phyloP scores from a whole-genome alignment of 1,140 invertebrate species.

The Aphaenogaster ashmeadi region DNA sequence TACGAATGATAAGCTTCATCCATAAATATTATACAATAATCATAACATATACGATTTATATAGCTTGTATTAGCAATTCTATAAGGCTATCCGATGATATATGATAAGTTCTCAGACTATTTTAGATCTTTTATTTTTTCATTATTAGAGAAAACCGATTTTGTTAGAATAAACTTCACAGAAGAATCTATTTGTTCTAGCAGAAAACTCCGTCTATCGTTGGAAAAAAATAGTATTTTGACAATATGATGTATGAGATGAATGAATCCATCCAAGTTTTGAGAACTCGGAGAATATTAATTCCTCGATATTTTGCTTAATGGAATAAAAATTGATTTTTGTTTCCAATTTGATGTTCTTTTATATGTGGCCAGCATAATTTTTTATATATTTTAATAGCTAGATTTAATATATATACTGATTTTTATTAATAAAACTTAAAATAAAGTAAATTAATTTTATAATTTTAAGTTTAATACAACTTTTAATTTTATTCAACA shows the following conservation, averaged over 20 bases:
- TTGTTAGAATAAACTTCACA: background rate
- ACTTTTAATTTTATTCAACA: background rate
- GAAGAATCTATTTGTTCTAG: background rate
- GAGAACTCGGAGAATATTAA: background rate
- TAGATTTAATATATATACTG: conserved; percentile 1
- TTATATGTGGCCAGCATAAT: background rate
- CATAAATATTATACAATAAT: conserved; percentile 23
- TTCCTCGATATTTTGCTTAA: background rate
- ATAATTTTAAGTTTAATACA: background rate
- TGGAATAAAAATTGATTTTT: background rate
- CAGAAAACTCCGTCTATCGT: background rate
- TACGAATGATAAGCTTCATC: background rate
- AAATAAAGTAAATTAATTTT: conserved; percentile 8
- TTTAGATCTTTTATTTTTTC: background rate
- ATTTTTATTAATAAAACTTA: background rate
- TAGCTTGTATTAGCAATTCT: background rate
- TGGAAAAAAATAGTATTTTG: background rate
- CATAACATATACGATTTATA: background rate
- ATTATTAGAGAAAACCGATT: background rate
- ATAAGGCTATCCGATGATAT: background rate
- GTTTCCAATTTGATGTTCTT: background rate
- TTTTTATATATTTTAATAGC: background rate
- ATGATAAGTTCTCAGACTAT: background rate
- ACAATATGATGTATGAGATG: background rate
- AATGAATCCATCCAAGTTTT: background rate